Evolutionary conservation across 2,113 vertebrate species (phyloP), one percentile per base, ranked within the genome.

Genomic region (Diphyllodes magnificus): DNA sequence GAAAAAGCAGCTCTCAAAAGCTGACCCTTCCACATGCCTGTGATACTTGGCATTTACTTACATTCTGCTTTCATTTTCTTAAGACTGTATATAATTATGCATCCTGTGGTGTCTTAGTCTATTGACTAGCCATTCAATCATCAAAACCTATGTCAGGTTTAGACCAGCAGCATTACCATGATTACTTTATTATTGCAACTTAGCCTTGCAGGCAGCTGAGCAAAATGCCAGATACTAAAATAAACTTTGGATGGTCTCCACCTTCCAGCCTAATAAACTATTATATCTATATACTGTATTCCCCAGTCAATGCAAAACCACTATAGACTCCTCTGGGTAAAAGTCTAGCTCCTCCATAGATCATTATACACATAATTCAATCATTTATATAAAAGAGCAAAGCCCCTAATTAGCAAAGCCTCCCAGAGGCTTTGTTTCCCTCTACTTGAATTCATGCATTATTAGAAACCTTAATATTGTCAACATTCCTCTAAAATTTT

Each of bases 391-490:
- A 92, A 90, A 88, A 90, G 27, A 86, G 72, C 68, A 84, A 90
- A 93, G 40, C 13, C 30, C 44, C 39, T 95, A 97, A 96, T 95
- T 96, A 95, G 76, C 56, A 90, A 88, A 81, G 44, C 27, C 39
- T 94, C 88, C 76, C 92, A 75, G 24, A 87, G 76, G 80, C 68
- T 92, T 92, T 77, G 7, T 92, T 93, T 88, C 76, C 88, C 27
- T 63, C 88, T 78, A 42, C 53, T 92, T 92, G 64, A 82, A 81
- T 86, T 93, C 76, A 86, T 90, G 47, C 60, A 66, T 86, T 96
- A 93, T 96, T 93, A 92, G 91, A 94, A 90, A 86, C 27, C 47
- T 92, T 96, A 96, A 94, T 95, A 93, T 88, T 92, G 82, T 95
- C 95, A 93, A 96, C 83, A 94, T 93, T 93, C 37, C 39, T 93